Evolutionary conservation across 1,140 invertebrate genomes (phyloP).

Genomic region (Cydia splendana): DNA sequence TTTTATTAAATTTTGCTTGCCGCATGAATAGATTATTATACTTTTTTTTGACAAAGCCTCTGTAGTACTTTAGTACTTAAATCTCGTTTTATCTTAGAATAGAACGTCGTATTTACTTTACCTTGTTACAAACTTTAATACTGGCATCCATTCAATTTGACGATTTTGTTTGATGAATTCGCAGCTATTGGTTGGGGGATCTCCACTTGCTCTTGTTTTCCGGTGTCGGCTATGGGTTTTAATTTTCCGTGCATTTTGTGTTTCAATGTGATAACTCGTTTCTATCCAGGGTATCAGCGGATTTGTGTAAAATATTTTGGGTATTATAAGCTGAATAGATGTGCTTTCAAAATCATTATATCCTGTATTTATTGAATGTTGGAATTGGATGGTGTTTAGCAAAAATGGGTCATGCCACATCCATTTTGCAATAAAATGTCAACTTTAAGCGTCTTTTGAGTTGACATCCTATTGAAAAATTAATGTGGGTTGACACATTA

Average conservation of each 20-base stretch:
- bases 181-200: constrained; percentile 52
- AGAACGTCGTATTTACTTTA: not conserved
- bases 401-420: too few species aligned
- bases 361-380: too few species aligned
- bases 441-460: too few species aligned
- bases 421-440: too few species aligned
- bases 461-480: too few species aligned
- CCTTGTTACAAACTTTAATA: not conserved
- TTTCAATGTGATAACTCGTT: constrained; percentile 29
- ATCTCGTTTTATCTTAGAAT: not conserved
- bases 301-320: constrained; percentile 1
- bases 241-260: constrained; percentile 45
- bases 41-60: not conserved
- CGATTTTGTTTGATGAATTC: constrained; percentile 60
- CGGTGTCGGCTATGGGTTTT: constrained; percentile 58
- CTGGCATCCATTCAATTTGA: not conserved
- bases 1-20: not conserved
- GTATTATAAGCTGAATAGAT: not conserved
- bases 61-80: not conserved
- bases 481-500: too few species aligned
- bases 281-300: constrained; percentile 10
- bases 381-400: too few species aligned
- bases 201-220: constrained; percentile 41
- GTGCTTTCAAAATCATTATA: not conserved
- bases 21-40: not conserved